Evolutionary conservation across 2,888 invertebrate species (phyloP).

Genomic region (Athalia rosae): DNA sequence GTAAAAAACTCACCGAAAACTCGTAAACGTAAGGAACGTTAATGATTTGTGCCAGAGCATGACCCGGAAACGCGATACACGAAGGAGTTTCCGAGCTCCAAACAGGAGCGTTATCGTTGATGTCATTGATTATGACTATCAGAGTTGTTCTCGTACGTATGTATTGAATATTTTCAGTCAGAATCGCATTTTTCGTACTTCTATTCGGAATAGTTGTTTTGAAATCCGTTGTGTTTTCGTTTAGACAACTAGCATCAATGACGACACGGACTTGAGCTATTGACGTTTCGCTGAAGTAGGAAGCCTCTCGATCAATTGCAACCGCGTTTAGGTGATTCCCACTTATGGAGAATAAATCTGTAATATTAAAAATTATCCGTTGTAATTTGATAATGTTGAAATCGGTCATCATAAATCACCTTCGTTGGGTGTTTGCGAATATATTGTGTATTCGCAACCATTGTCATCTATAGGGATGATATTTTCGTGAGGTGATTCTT

Average conservation of each 20-base stretch:
- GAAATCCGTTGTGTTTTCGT: background rate
- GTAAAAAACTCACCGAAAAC: conserved; percentile 34
- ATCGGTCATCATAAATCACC: conserved; percentile 3
- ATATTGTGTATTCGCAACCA: conserved; percentile 43
- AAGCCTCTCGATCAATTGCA: conserved; percentile 43
- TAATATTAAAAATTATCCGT: background rate
- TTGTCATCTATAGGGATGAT: conserved; percentile 43
- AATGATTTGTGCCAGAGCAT: conserved; percentile 25
- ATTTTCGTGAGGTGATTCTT: conserved; percentile 39
- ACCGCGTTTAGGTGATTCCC: conserved; percentile 29
- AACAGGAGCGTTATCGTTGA: conserved; percentile 45
- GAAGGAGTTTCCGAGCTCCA: conserved; percentile 40
- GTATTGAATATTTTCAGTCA: conserved; percentile 34
- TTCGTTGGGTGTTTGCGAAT: conserved; percentile 43
- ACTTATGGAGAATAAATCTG: conserved; percentile 37
- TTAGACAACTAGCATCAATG: conserved; percentile 37
- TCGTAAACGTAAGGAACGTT: conserved; percentile 29
- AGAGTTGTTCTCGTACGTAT: conserved; percentile 35
- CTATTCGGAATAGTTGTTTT: conserved; percentile 16
- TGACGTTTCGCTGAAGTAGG: conserved; percentile 37
- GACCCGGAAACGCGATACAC: conserved; percentile 35
- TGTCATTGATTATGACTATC: conserved; percentile 37
- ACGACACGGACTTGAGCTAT: conserved; percentile 44
- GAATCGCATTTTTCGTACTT: conserved; percentile 31
- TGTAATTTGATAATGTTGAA: background rate